Evolutionary conservation across 1,140 invertebrate species (phyloP).

Genomic region (Bacillus rossius): DNA sequence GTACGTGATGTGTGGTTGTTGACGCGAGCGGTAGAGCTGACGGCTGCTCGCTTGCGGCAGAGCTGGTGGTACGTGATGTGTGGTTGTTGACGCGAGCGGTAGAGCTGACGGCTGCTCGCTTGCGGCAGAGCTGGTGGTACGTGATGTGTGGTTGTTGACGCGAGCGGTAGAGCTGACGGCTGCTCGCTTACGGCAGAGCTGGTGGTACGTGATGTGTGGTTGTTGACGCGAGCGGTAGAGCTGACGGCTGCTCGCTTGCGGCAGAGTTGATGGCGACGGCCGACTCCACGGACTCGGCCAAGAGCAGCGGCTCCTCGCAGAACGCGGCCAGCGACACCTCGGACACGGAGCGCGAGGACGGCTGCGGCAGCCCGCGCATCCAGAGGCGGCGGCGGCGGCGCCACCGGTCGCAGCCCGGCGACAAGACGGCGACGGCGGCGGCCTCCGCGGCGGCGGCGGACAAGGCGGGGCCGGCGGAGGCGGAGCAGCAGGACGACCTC

Average conservation of each 20-base stretch:
- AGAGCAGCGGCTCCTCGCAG: constrained; percentile 15
- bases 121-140: neutral
- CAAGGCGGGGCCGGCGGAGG: constrained; percentile 43
- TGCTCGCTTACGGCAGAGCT: no score
- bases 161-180: no score
- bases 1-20: no score
- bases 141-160: neutral
- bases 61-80: neutral
- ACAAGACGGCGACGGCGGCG: constrained; percentile 43
- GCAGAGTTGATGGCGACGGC: neutral
- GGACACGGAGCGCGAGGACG: constrained; percentile 73
- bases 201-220: no score
- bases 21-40: neutral
- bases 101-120: neutral
- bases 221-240: no score
- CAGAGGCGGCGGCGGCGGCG: constrained; percentile 36
- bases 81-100: neutral
- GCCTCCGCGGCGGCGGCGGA: constrained; percentile 41
- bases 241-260: no score
- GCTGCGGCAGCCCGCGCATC: constrained; percentile 48
- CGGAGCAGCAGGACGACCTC: constrained; percentile 59
- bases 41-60: neutral
- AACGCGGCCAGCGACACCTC: constrained; percentile 56
- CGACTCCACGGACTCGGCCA: constrained; percentile 9
- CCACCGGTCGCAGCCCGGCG: constrained; percentile 30